Base-by-base conservation (phyloP, 2,113 vertebrate species). In the Rhinichthys klamathensis region DNA sequence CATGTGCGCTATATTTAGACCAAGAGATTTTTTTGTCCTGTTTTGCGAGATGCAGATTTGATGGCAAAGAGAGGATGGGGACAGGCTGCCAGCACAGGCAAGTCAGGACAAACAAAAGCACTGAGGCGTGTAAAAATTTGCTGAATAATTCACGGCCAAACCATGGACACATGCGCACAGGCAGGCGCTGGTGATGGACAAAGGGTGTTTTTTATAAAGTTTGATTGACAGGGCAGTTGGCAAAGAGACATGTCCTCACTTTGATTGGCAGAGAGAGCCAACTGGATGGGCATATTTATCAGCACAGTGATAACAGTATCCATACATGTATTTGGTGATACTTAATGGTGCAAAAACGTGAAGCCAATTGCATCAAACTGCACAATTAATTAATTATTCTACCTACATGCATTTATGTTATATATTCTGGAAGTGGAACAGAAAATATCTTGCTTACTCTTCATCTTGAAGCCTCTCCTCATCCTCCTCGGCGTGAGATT, bases 401-500 rank as follows among this genome's bases (percentile, higher is more conserved):
- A 11, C 25, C 58, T n/a, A 44, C 16, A 54, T 63, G 30, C 7
- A 54, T 13, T 70, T 16, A 32, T 10, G 15, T 51, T 16, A 16
- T 15, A 51, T 51, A 51, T 51, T 51, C 13, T 30, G 27, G 11
- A 72, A 72, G 3, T 8, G 7, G 4, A 25, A 70, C 10, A 41
- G 69, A 70, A 72, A 76, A 73, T 15, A n/a, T 63, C 32, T 7
- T 16, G 91, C 97, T 97, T 91, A 98, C 97, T 98, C 97, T 90
- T 98, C 97, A 5, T 98, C 97, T 91, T 96, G 95, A 84, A 98
- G 94, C 25, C 90, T 92, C 88, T 97, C 96, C 91, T 97, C 97
- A 7, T 98, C 97, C 86, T 97, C 96, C 83, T 96, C 95, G 86
- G 92, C 94, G 89, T 97, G 96, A 3, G 95, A 85, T 87, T 97